Conservation (phyloP, 1,140 invertebrate species). For the Philaenus spumarius region DNA sequence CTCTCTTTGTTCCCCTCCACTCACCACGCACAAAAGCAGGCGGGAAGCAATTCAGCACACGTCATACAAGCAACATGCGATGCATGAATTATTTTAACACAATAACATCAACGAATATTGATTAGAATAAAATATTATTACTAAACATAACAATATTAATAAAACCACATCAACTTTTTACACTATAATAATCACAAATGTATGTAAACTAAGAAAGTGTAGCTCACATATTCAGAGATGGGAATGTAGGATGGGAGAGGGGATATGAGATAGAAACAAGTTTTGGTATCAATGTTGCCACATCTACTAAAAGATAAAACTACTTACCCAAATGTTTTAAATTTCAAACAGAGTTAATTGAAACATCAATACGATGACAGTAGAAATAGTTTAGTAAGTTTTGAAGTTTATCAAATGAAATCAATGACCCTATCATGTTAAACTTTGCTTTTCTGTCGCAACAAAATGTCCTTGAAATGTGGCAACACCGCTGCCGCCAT, state of each 20-base stretch:
- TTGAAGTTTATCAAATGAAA: neutral
- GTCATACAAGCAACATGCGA: neutral
- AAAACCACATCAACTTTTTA: neutral
- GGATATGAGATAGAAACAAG: constrained; percentile 8
- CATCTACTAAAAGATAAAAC: constrained; percentile 1
- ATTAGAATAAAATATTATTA: neutral
- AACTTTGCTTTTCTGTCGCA: constrained; percentile 34
- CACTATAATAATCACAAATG: neutral
- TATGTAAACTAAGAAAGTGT: neutral
- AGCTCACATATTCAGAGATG: too few species aligned
- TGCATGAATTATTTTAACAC: neutral
- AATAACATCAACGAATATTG: neutral
- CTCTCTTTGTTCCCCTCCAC: constrained; percentile 1
- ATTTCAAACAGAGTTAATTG: neutral
- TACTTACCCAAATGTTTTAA: neutral
- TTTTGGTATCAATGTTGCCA: constrained; percentile 22
- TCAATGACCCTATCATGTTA: constrained; percentile 17
- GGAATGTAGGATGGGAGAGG: neutral
- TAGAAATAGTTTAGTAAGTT: constrained; percentile 25
- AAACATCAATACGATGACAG: neutral
- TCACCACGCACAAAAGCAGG: neutral
- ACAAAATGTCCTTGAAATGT: constrained; percentile 44
- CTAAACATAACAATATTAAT: neutral
- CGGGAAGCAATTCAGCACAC: neutral
- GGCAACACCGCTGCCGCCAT: constrained; percentile 51